phyloP scores from a whole-genome alignment of 2,113 vertebrate species.

The Carollia perspicillata region DNA sequence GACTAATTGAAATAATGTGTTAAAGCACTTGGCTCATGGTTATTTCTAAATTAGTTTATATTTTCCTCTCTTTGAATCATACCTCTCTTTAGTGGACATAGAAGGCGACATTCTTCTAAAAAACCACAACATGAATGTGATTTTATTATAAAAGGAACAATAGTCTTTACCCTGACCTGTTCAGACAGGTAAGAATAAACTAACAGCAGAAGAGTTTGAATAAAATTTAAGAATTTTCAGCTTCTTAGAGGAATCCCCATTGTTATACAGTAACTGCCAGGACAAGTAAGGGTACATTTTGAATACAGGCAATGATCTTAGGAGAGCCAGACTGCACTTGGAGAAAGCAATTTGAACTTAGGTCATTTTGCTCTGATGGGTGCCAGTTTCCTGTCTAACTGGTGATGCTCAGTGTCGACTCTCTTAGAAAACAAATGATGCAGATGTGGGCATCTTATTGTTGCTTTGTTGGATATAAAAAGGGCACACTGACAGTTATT shows the following conservation, averaged over 20 bases:
- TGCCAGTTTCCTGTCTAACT: neutral
- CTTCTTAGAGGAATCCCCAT: neutral
- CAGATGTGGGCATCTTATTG: neutral
- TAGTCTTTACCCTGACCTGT: neutral
- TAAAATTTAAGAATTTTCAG: slow-evolving; percentile 4
- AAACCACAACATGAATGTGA: neutral
- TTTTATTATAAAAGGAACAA: slow-evolving; percentile 48
- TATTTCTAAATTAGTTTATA: neutral
- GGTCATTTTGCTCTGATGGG: neutral
- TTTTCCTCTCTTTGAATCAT: neutral
- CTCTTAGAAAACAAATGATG: neutral
- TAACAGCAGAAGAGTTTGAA: neutral
- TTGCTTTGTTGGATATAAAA: neutral
- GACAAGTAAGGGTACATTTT: neutral
- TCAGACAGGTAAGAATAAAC: neutral
- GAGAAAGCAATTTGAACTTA: neutral
- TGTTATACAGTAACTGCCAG: neutral
- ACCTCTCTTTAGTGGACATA: neutral
- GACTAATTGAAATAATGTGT: neutral
- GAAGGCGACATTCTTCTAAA: neutral
- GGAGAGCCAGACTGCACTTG: neutral
- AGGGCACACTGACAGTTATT: neutral
- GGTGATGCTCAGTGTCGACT: neutral
- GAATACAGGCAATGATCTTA: neutral
- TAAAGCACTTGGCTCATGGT: neutral